Evolutionary conservation across 2,797 vertebrate species (phyloP), one percentile per base, ranked within the genome.

Genomic region (Pangasius mekongensis): DNA sequence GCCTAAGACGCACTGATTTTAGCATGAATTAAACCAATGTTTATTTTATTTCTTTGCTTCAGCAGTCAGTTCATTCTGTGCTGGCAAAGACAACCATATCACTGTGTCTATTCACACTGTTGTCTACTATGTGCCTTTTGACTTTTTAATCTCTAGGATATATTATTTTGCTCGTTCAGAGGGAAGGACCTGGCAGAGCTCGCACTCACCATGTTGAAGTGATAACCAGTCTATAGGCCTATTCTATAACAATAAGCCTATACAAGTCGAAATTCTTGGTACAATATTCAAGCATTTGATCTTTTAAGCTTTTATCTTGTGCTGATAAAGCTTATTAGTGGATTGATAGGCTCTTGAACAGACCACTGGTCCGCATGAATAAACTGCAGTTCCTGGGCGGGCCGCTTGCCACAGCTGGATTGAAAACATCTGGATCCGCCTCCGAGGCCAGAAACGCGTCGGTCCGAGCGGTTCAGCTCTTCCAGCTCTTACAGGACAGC

Each of bases 351-450:
- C 77, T 83, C 82, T 83, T 76, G 80, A 86, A 77, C 47, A 86
- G 58, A 36, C 8, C 76, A 22, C 43, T 86, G 43, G 85, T 64
- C 30, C 83, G 85, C 82, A 76, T 83, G 88, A 87, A 89, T 92
- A 89, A 84, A 86, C 77, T 94, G 88, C 92, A 95, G 94, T 95
- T 96, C 94, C 94, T 95, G 96, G 97, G 97, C 96, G 96, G 97
- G 92, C 94, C 95, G 94, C 94, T 93, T 94, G 78, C 84, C 95
- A 95, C 97, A 97, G 96, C 97, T 97, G 97, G 96, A 97, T 96
- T 96, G 93, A 93, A 94, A 95, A 97, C 94, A 95, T 95, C 96
- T 97, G 97, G 95, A 94, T 93, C 95, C 94, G 94, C 94, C 94
- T 94, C 88, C 80, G 78, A 89, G 87, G 88, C 87, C 91, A 91